Evolutionary conservation across 2,113 vertebrate genomes (phyloP).

Genomic region (Burhinus oedicnemus): DNA sequence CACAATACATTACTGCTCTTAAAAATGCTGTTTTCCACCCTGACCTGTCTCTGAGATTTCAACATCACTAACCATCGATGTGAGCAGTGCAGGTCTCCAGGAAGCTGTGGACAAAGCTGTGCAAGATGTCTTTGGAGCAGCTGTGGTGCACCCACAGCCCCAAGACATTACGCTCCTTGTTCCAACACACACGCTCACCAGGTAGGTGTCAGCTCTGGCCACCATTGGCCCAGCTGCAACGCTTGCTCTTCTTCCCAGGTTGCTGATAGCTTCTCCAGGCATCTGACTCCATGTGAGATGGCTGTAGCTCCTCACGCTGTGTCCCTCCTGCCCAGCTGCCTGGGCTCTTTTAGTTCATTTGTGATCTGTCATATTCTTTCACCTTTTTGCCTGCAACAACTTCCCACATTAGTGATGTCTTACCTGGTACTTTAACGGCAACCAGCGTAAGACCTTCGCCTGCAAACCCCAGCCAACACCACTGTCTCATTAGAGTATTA

Average conservation of each 20-base stretch:
- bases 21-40: not conserved
- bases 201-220: not conserved
- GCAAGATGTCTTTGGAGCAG: not conserved
- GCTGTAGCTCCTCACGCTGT: not conserved
- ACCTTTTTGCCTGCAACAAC: not conserved
- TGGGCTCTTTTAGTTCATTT: not conserved
- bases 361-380: not conserved
- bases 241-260: not conserved
- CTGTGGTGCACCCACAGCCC: not conserved
- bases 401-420: not conserved
- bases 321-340: not conserved
- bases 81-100: not conserved
- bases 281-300: not conserved
- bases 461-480: not conserved
- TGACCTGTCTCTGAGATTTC: not conserved
- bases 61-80: not conserved
- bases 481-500: not conserved
- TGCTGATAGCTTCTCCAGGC: not conserved
- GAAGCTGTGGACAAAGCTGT: not conserved
- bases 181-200: fast-evolving
- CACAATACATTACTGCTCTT: not conserved
- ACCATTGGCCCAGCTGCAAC: fast-evolving
- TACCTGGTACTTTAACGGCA: not conserved
- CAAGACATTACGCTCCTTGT: not conserved
- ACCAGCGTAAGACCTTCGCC: not conserved